A percentile compares a stretch with the other conserved stretches of the same genome.
These are phyloP conservation scores for Drosophila prostipennis DNA, from an alignment of 2,888 invertebrate species.

Conservation along the genomic window DNA sequence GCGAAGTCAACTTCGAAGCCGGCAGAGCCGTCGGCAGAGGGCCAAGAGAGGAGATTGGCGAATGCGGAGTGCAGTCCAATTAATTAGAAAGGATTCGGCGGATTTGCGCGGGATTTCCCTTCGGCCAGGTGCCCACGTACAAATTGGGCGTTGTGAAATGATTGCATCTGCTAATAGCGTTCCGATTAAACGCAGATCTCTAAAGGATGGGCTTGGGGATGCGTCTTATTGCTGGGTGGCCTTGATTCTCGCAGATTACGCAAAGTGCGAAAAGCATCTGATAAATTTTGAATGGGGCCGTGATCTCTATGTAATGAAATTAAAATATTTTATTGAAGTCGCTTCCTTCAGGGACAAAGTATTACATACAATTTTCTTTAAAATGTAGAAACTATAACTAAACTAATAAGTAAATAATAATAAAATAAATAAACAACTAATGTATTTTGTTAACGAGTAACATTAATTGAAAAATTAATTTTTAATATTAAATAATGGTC, in stretches of 20 bases:
- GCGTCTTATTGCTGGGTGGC: slow-evolving; percentile 17
- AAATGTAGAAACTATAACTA: no score
- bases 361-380: no score
- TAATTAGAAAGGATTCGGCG: slow-evolving; percentile 75
- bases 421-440: no score
- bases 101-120: slow-evolving; percentile 51
- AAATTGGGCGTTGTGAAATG: slow-evolving; percentile 35
- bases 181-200: slow-evolving; percentile 18
- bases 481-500: background rate
- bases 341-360: background rate
- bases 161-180: slow-evolving; percentile 40
- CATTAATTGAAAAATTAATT: background rate
- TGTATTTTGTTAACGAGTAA: no score
- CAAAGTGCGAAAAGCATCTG: slow-evolving; percentile 9
- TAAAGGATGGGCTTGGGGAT: slow-evolving; percentile 8
- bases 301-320: background rate
- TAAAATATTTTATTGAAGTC: background rate
- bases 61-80: slow-evolving; percentile 49
- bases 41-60: slow-evolving; percentile 65
- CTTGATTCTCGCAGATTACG: slow-evolving; percentile 10
- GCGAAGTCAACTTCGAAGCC: slow-evolving; percentile 10
- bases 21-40: slow-evolving; percentile 7
- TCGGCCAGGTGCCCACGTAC: slow-evolving; percentile 26
- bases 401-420: no score
- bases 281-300: slow-evolving; percentile 1